Evolutionary conservation across 2,888 invertebrate genomes (phyloP).

Genomic region (Apomyelois bistriatella): DNA sequence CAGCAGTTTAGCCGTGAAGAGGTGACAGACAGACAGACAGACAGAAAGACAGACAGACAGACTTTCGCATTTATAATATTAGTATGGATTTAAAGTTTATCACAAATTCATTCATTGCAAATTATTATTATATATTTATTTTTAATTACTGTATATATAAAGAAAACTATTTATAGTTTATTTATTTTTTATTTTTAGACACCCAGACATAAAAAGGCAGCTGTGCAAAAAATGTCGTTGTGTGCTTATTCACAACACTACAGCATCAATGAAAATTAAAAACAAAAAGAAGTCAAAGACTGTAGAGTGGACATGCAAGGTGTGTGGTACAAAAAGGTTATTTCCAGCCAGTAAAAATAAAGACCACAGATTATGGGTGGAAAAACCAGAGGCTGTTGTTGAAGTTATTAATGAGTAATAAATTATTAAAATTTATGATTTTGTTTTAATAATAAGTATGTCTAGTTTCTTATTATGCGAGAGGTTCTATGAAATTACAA

Average conservation of each 20-base stretch:
- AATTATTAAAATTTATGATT: constrained; percentile 4
- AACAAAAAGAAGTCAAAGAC: constrained; percentile 58
- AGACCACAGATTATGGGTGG: constrained; percentile 74
- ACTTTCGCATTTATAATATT: too few relatives aligned
- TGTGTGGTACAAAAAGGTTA: constrained; percentile 42
- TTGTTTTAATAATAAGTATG: too few relatives aligned
- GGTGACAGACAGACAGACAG: too few relatives aligned
- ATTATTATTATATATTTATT: too few relatives aligned
- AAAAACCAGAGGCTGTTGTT: constrained; percentile 70
- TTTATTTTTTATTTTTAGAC: constrained; percentile 47
- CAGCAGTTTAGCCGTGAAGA: too few relatives aligned
- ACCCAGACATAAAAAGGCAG: constrained; percentile 80
- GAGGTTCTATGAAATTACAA: too few relatives aligned
- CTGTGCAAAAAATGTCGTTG: constrained; percentile 80
- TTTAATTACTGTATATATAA: too few relatives aligned
- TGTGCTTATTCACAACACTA: constrained; percentile 70
- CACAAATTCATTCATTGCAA: too few relatives aligned
- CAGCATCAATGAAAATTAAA: constrained; percentile 71
- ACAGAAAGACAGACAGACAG: too few relatives aligned
- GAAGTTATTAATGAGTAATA: constrained; percentile 46
- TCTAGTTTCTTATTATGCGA: too few relatives aligned
- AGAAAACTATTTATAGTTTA: too few relatives aligned
- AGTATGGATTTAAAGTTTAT: too few relatives aligned
- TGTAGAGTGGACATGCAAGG: constrained; percentile 71
- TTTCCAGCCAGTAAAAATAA: constrained; percentile 46